Evolutionary conservation across 2,113 vertebrate genomes (phyloP), one percentile per base, ranked within the genome.

Genomic region (Tachycineta bicolor): DNA sequence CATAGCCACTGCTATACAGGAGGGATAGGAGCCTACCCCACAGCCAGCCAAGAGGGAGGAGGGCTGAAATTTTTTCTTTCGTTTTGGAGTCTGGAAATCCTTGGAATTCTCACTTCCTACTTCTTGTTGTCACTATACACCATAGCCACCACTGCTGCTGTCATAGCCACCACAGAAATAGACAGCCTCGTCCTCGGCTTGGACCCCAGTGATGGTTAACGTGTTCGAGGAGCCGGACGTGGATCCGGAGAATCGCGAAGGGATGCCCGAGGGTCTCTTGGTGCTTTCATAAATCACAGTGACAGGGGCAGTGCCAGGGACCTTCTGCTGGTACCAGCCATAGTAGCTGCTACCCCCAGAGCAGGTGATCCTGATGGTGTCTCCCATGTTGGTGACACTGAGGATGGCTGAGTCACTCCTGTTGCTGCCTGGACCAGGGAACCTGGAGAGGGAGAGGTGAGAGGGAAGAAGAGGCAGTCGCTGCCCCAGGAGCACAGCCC

Each of bases 201-300:
- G 52, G 47, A 84, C 41, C 41, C 47, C 67, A 64, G 44, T 13
- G 67, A 92, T 60, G 67, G 69, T 83, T 37, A 79, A 84, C 0
- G 37, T 82, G 37, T 0, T 31, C 0, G 16, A 14, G 50, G 24
- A 3, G 11, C 39, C 26, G 0, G 76, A 90, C 0, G 0, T 0
- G 5, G 77, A 92, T 5, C 59, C 19, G 0, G 79, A 88, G 87
- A 95, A 84, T 12, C 12, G 9, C 0, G 37, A 67, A 49, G 89
- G 77, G 52, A 85, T 73, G 46, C 0, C 68, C 0, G 73, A 70
- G 53, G 76, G 71, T 84, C 47, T 75, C 0, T 22, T 18, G 39
- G 0, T 15, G 1, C 6, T 26, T 0, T 0, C 0, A 0, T 85
- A 89, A 56, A 73, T 85, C 53, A 94, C 19, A 37, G 77, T 43